Conservation (phyloP, 2,113 vertebrate species). For the Urocynchramus pylzowi region DNA sequence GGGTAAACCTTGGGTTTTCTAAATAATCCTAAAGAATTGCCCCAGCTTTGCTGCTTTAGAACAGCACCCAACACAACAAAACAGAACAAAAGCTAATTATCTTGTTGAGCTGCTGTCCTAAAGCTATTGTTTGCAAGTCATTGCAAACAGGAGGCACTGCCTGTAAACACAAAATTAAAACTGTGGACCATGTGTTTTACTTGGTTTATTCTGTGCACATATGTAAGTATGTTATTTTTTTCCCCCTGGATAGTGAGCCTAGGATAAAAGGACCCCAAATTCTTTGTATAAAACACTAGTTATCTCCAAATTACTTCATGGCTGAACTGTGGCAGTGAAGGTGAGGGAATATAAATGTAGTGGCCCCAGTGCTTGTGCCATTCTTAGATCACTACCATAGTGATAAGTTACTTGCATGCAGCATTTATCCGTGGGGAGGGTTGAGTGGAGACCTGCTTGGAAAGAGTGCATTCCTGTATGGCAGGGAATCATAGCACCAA, state of each 20-base stretch:
- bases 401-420: not conserved
- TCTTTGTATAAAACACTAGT: not conserved
- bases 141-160: not conserved
- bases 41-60: not conserved
- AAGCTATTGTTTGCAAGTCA: not conserved
- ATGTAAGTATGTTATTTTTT: not conserved
- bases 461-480: not conserved
- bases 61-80: not conserved
- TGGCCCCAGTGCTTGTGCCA: not conserved
- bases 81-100: not conserved
- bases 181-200: not conserved
- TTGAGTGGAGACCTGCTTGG: not conserved
- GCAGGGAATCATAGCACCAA: not conserved
- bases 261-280: not conserved
- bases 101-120: not conserved
- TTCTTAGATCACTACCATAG: not conserved
- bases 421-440: rapidly evolving
- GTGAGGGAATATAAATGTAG: not conserved
- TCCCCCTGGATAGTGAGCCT: not conserved
- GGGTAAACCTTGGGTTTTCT: not conserved
- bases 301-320: not conserved
- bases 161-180: not conserved
- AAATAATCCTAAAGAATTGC: not conserved
- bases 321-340: not conserved
- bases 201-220: not conserved